Conservation (phyloP, 2,113 vertebrate genomes). For the Chauna torquata region DNA sequence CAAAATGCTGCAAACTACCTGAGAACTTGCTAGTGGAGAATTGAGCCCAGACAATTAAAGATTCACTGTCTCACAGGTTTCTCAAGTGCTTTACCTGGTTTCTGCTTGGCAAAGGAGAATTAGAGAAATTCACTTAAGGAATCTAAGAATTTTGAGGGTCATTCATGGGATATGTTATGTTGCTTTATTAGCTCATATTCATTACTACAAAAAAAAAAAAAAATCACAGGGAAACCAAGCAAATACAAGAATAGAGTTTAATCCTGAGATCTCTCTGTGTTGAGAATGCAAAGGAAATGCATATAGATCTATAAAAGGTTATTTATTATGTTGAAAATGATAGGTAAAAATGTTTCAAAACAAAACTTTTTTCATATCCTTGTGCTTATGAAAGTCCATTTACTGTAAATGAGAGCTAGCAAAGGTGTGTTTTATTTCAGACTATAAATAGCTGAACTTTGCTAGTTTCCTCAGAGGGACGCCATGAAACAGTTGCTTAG, state of each 20-base stretch:
- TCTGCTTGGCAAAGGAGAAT: neutral
- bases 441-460: slow-evolving; percentile 64
- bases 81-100: neutral
- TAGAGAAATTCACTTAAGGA: neutral
- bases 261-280: neutral
- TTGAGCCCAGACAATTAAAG: neutral
- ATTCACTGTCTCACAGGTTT: neutral
- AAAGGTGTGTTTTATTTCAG: slow-evolving; percentile 64
- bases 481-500: slow-evolving; percentile 40
- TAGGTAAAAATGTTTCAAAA: slow-evolving; percentile 34
- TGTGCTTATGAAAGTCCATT: slow-evolving; percentile 61
- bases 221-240: neutral
- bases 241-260: neutral
- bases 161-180: neutral
- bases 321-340: slow-evolving; percentile 19
- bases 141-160: neutral
- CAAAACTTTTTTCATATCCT: slow-evolving; percentile 40
- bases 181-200: neutral
- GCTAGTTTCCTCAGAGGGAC: slow-evolving; percentile 37
- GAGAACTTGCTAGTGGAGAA: neutral
- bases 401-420: slow-evolving; percentile 66
- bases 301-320: neutral
- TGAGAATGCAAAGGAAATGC: slow-evolving; percentile 36
- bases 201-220: neutral
- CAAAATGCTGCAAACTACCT: slow-evolving; percentile 16